Conservation (phyloP, 2,797 vertebrate genomes). For the Pteronotus mesoamericanus region DNA sequence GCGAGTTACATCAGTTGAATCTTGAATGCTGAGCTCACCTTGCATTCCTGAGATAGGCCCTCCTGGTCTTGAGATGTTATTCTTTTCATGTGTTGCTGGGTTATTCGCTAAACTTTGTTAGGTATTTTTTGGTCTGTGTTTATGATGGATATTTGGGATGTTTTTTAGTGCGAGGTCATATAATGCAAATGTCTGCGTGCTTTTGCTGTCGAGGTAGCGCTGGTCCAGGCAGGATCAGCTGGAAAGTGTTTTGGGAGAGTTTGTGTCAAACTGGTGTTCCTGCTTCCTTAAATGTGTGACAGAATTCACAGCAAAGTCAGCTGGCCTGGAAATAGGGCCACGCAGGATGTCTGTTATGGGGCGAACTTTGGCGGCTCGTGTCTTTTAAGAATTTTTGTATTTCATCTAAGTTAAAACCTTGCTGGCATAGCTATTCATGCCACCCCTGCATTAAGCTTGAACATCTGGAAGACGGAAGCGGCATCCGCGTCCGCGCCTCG, state of each 20-base stretch:
- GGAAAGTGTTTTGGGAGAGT: background rate
- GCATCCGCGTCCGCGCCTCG: background rate
- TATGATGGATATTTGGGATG: background rate
- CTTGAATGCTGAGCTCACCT: background rate
- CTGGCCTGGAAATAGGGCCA: background rate
- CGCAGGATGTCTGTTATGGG: background rate
- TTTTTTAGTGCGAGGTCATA: background rate
- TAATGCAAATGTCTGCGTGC: background rate
- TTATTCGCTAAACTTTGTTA: background rate
- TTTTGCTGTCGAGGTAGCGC: background rate
- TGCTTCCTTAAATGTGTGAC: background rate
- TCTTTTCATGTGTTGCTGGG: background rate
- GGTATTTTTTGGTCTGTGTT: background rate
- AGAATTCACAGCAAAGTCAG: background rate
- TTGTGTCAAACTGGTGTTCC: background rate
- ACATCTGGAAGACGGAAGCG: background rate
- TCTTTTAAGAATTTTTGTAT: background rate
- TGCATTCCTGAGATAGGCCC: background rate
- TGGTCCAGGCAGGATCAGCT: background rate
- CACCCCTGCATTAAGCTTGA: background rate
- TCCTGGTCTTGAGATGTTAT: background rate
- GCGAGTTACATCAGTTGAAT: background rate
- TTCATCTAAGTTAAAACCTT: background rate
- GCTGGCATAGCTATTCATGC: background rate
- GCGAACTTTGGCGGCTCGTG: background rate